Evolutionary conservation across 2,888 invertebrate genomes (phyloP), one percentile per base, ranked within the genome.

Genomic region (Orthosia gracilis): DNA sequence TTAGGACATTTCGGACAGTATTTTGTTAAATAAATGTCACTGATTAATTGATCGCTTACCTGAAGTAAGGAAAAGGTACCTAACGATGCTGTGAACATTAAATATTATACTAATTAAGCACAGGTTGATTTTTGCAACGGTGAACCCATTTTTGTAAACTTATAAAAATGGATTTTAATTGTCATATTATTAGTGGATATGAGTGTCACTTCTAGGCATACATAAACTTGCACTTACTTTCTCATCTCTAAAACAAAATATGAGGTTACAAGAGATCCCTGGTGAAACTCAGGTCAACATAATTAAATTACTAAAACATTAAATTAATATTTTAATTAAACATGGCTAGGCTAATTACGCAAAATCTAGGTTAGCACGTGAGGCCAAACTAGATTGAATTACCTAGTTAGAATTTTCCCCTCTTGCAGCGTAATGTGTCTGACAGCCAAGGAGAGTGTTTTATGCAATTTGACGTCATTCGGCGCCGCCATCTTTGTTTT

Each of bases 361-460:
- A 71, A 52, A 18, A 59, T 31, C 45, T 31, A 31, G 71, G n/a
- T 52, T 52, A 23, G 26, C 59, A 70, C 45, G 26, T 18, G 50
- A 50, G 23, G 3, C 0, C 23, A 23, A 40, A 50, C 18, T 31
- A 18, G 15, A 15, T 49, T 49, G n/a, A n/a, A 45, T 54, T n/a
- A 45, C 17, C 12, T 13, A 54, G 54, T 13, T 54, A 26, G 1
- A 66, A 26, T 26, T 21, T 62, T 9, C 47, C 47, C 47, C 21
- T 18, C 15, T 40, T 18, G 47, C 47, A 11, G 21, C 47, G 15
- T 15, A 26, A n/a, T 58, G 70, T 26, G 13, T 59, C 12, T 59
- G 72, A 58, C 58, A 72, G 49, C 54, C 4, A 13, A 21, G 11
- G 18, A 50, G 50, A 7, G 50, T 52, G 18, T 57, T 18, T 50